A percentile compares a stretch with the other conserved stretches of the same genome.
These are phyloP conservation scores for Ceratina australensis DNA, from an alignment of 1,140 invertebrate species.

Conservation along the genomic window DNA sequence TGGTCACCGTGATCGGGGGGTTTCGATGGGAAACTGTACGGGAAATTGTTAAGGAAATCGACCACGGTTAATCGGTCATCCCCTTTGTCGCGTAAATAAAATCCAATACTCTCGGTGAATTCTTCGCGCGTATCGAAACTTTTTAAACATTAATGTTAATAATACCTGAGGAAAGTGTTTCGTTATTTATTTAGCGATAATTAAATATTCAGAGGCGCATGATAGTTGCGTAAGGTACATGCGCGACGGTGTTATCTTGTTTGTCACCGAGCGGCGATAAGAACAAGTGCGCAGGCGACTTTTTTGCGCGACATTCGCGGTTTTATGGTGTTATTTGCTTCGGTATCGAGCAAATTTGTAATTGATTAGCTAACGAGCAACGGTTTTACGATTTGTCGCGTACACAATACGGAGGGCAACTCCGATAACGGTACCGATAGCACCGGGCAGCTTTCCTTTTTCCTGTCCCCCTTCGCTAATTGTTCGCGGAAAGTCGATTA, in stretches of 20 bases:
- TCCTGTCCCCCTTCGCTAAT: background rate
- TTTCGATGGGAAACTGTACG: slow-evolving; percentile 20
- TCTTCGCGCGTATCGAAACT: too few species aligned
- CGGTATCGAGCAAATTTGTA: slow-evolving; percentile 40
- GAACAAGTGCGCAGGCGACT: background rate
- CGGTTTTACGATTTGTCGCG: background rate
- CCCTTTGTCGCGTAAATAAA: too few species aligned
- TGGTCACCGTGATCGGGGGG: slow-evolving; percentile 58
- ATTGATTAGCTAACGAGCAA: slow-evolving; percentile 46
- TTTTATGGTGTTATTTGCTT: slow-evolving; percentile 27
- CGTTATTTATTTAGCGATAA: background rate
- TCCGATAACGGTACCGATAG: slow-evolving; percentile 15
- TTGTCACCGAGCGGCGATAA: slow-evolving; percentile 24
- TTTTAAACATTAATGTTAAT: too few species aligned
- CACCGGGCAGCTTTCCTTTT: background rate
- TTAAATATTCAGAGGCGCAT: background rate
- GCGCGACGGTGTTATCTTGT: slow-evolving; percentile 33
- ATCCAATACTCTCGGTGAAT: too few species aligned
- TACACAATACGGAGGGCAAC: slow-evolving; percentile 22
- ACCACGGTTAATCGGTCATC: background rate
- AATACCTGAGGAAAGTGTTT: too few species aligned
- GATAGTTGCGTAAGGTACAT: slow-evolving; percentile 7
- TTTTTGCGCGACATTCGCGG: slow-evolving; percentile 19
- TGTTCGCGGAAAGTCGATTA: slow-evolving; percentile 18
- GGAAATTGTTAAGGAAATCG: slow-evolving; percentile 33